Conservation (phyloP, 2,113 vertebrate genomes). For the Sinocyclocheilus maitianheensis region DNA sequence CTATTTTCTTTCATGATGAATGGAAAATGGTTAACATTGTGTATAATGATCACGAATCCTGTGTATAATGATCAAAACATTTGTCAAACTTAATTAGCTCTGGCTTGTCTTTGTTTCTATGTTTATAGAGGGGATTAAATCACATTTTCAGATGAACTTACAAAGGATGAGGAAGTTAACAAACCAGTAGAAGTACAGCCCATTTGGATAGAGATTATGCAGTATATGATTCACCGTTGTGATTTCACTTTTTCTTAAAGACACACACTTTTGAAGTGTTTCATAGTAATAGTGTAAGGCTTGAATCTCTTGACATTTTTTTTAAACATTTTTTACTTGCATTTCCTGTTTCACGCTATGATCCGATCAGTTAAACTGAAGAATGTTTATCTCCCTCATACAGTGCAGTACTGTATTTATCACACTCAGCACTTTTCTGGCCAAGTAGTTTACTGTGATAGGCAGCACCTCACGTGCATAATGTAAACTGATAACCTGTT, state of each 20-base stretch:
- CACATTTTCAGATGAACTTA: constrained; percentile 27
- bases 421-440: constrained; percentile 20
- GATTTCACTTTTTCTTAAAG: not conserved
- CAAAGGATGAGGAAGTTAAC: constrained; percentile 33
- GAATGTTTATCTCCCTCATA: constrained; percentile 19
- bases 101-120: constrained; percentile 39
- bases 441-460: not conserved
- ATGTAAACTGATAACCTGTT: not conserved
- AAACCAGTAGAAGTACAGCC: constrained; percentile 24
- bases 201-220: not conserved
- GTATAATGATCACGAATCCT: not conserved
- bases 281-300: constrained; percentile 10
- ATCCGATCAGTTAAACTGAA: constrained; percentile 13
- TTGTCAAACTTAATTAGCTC: constrained; percentile 17
- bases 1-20: not conserved
- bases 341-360: not conserved
- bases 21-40: not conserved
- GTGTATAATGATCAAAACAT: not conserved
- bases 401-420: not conserved
- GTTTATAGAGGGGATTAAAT: constrained; percentile 30
- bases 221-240: not conserved
- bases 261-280: not conserved
- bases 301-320: constrained; percentile 17
- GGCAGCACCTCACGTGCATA: not conserved
- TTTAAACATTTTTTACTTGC: not conserved